Conservation (phyloP, 2,888 invertebrate species). For the Mycalesis mineus region DNA sequence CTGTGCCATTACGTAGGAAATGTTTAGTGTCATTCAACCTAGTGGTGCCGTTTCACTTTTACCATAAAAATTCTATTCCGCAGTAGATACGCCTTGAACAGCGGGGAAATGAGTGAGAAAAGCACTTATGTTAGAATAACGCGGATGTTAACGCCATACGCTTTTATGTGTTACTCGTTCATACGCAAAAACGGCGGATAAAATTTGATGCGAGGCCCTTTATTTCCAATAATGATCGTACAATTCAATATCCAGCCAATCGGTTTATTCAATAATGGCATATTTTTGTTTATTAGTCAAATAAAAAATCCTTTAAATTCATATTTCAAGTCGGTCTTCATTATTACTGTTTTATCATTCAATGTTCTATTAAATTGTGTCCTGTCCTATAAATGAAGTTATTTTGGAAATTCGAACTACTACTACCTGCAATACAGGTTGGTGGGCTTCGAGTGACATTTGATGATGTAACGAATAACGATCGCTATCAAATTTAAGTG, state of each 20-base stretch:
- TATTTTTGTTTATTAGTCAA: background rate
- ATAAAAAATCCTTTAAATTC: too few species aligned
- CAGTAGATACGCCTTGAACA: conserved; percentile 38
- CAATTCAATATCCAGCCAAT: background rate
- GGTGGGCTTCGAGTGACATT: too few species aligned
- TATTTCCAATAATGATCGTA: background rate
- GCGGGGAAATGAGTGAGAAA: conserved; percentile 54
- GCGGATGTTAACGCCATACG: conserved; percentile 38
- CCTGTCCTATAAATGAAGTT: too few species aligned
- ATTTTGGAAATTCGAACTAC: too few species aligned
- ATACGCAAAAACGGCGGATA: background rate
- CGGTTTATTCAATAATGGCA: background rate
- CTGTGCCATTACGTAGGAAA: conserved; percentile 19
- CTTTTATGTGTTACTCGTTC: conserved; percentile 8
- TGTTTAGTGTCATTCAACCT: conserved; percentile 28
- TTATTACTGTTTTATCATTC: too few species aligned
- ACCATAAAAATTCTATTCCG: conserved; percentile 57
- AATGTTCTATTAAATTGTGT: too few species aligned
- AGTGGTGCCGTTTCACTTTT: conserved; percentile 63
- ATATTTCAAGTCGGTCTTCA: too few species aligned
- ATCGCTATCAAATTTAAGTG: too few species aligned
- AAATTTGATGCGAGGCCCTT: background rate
- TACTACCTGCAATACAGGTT: too few species aligned
- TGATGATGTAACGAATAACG: too few species aligned
- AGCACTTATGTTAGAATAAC: conserved; percentile 53